These are phyloP conservation scores for Tetramorium bicarinatum DNA, from an alignment of 2,888 invertebrate species.

Conservation along the genomic window DNA sequence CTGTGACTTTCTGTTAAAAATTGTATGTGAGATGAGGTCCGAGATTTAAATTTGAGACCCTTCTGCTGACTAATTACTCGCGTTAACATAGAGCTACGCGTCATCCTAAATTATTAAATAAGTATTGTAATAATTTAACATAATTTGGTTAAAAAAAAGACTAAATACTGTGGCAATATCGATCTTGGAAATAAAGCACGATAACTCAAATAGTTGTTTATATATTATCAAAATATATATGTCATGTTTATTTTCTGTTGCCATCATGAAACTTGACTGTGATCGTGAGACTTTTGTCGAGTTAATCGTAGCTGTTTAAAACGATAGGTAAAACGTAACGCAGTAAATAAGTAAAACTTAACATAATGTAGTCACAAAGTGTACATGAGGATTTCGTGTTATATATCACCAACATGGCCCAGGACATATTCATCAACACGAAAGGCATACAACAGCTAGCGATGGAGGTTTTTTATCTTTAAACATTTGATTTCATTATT, in stretches of 20 bases:
- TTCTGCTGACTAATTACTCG: too few relatives aligned
- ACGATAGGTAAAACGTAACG: not conserved
- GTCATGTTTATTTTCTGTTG: slow-evolving; percentile 4
- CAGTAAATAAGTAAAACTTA: not conserved
- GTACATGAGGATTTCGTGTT: too few relatives aligned
- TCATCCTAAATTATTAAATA: not conserved
- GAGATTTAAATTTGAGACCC: too few relatives aligned
- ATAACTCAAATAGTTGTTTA: not conserved
- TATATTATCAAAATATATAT: not conserved
- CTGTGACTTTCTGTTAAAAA: too few relatives aligned
- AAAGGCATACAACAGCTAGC: not conserved
- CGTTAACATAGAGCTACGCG: too few relatives aligned
- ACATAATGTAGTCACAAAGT: not conserved
- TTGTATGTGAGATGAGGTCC: too few relatives aligned
- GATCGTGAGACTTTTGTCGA: not conserved
- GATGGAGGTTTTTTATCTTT: not conserved
- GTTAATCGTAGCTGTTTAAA: not conserved
- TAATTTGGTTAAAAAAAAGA: not conserved
- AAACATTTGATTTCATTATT: slow-evolving; percentile 13
- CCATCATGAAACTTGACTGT: not conserved
- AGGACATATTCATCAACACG: not conserved
- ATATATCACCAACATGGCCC: rapidly evolving
- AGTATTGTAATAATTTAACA: not conserved
- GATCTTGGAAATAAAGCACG: not conserved
- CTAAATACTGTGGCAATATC: not conserved